Conservation (phyloP, 2,888 invertebrate species). For the Quadroppia sp. region DNA sequence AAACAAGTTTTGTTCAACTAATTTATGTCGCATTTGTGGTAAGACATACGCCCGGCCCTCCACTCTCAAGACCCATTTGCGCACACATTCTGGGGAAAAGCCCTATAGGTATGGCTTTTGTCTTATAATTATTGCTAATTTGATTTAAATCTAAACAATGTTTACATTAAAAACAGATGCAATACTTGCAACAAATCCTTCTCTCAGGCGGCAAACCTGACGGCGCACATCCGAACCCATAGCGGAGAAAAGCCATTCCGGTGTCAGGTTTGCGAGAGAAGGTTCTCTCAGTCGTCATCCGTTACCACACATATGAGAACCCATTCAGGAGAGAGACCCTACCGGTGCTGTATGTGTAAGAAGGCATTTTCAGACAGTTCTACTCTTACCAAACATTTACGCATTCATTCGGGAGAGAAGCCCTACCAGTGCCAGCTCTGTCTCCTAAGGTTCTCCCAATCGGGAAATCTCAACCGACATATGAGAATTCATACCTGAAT, state of each 20-base stretch:
- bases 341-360: constrained; percentile 89
- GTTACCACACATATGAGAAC: constrained; percentile 99
- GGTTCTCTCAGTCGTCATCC: constrained; percentile 88
- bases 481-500: constrained; percentile 78
- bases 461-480: constrained; percentile 96
- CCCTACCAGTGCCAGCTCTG: constrained; percentile 97
- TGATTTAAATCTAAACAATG: not conserved
- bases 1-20: constrained; percentile 33
- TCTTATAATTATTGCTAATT: constrained; percentile 44
- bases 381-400: constrained; percentile 79
- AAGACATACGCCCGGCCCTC: constrained; percentile 93
- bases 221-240: constrained; percentile 93
- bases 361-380: constrained; percentile 99
- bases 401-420: constrained; percentile 86
- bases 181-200: constrained; percentile 94
- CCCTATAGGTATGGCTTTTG: constrained; percentile 60
- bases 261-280: constrained; percentile 92
- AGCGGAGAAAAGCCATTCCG: constrained; percentile 97
- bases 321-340: constrained; percentile 99
- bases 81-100: constrained; percentile 94
- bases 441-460: constrained; percentile 77
- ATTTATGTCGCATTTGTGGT: constrained; percentile 66
- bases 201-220: constrained; percentile 91
- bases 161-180: constrained; percentile 56
- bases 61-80: constrained; percentile 91